These are phyloP conservation scores for Bombus sylvicola DNA, from an alignment of 1,140 invertebrate genomes.

Conservation along the genomic window DNA sequence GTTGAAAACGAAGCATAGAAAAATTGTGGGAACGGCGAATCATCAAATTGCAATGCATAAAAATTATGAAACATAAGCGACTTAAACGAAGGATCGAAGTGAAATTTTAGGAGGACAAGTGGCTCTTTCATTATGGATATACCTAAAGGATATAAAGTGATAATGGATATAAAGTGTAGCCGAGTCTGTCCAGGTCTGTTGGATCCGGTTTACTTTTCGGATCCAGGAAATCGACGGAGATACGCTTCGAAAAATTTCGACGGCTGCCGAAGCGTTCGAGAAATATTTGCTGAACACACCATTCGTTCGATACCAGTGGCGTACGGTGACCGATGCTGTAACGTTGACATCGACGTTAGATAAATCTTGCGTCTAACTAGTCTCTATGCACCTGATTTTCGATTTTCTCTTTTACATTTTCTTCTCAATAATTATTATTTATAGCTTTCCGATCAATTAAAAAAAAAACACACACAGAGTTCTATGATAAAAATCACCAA, in stretches of 20 bases:
- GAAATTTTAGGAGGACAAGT: slow-evolving; percentile 28
- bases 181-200: slow-evolving; percentile 23
- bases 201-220: background rate
- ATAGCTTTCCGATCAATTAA: no score
- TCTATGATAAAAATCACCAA: no score
- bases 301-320: slow-evolving; percentile 12
- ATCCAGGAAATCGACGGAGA: slow-evolving; percentile 32
- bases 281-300: slow-evolving; percentile 19
- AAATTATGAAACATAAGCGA: background rate
- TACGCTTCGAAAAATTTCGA: slow-evolving; percentile 31
- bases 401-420: no score
- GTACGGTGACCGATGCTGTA: background rate
- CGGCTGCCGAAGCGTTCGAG: slow-evolving; percentile 7
- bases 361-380: background rate
- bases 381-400: no score
- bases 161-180: slow-evolving; percentile 39
- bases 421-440: background rate
- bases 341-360: background rate
- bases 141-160: slow-evolving; percentile 15
- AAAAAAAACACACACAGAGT: no score
- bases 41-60: background rate
- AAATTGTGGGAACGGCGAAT: background rate
- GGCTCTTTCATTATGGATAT: slow-evolving; percentile 46
- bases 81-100: background rate
- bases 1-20: background rate